Conservation (phyloP, 2,888 invertebrate genomes). For the Clepsis dumicolana region DNA sequence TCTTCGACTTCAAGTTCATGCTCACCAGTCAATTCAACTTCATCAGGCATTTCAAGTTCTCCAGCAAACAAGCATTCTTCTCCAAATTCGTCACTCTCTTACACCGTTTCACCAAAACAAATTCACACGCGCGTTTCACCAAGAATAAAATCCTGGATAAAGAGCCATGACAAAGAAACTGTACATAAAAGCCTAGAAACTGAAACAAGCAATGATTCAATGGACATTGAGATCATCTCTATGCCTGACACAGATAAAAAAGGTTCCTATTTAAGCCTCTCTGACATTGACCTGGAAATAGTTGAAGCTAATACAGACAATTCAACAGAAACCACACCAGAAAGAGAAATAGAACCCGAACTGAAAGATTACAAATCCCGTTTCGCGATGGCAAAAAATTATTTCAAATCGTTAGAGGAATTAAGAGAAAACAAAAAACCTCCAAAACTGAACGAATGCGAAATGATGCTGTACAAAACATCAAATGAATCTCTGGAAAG, state of each 20-base stretch:
- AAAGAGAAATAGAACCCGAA: slow-evolving; percentile 57
- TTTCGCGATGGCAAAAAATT: slow-evolving; percentile 80
- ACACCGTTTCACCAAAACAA: slow-evolving; percentile 11
- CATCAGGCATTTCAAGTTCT: slow-evolving; percentile 31
- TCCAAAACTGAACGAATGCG: slow-evolving; percentile 74
- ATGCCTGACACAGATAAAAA: slow-evolving; percentile 59
- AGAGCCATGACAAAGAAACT: slow-evolving; percentile 55
- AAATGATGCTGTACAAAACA: slow-evolving; percentile 66
- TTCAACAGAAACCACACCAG: slow-evolving; percentile 62
- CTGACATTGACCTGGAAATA: slow-evolving; percentile 80
- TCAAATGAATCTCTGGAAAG: slow-evolving; percentile 74
- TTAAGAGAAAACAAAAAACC: slow-evolving; percentile 66
- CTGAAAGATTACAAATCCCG: slow-evolving; percentile 77
- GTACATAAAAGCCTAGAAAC: slow-evolving; percentile 56
- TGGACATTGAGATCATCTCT: slow-evolving; percentile 55
- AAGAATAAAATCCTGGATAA: slow-evolving; percentile 39
- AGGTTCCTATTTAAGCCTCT: slow-evolving; percentile 69
- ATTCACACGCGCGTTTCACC: slow-evolving; percentile 13
- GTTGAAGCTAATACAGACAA: slow-evolving; percentile 66
- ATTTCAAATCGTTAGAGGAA: slow-evolving; percentile 81
- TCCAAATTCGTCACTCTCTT: slow-evolving; percentile 6
- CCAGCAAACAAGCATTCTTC: slow-evolving; percentile 17
- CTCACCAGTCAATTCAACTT: slow-evolving; percentile 32
- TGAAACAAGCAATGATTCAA: slow-evolving; percentile 56
- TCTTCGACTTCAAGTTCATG: slow-evolving; percentile 30